A percentile compares a stretch with the other conserved stretches of the same genome.
These are phyloP conservation scores for Bothrops jararaca DNA, from an alignment of 2,113 vertebrate genomes.

Conservation along the genomic window DNA sequence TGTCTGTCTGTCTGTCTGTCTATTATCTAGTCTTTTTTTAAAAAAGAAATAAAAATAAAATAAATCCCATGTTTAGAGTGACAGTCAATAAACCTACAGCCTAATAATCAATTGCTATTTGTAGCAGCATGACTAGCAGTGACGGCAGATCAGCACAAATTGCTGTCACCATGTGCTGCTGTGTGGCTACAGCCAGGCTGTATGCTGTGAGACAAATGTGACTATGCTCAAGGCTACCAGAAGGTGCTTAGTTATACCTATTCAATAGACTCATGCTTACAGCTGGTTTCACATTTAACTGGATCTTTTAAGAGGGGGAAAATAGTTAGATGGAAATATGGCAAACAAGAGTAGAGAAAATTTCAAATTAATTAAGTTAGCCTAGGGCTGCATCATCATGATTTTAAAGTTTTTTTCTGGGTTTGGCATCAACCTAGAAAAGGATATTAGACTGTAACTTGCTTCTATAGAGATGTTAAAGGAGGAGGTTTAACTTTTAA, in stretches of 20 bases:
- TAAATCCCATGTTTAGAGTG: slow-evolving; percentile 71
- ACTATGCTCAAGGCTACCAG: slow-evolving; percentile 70
- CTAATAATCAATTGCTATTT: slow-evolving; percentile 97
- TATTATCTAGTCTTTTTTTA: slow-evolving; percentile 58
- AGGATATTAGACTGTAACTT: slow-evolving; percentile 8
- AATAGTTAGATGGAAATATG: slow-evolving; percentile 28
- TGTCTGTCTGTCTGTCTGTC: background rate
- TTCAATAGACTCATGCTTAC: slow-evolving; percentile 24
- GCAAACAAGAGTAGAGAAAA: slow-evolving; percentile 23
- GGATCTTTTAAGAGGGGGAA: background rate
- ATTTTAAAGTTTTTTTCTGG: slow-evolving; percentile 48
- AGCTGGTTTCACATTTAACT: background rate
- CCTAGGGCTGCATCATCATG: slow-evolving; percentile 31
- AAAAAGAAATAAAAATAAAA: slow-evolving; percentile 65
- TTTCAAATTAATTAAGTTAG: slow-evolving; percentile 61
- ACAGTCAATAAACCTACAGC: slow-evolving; percentile 88
- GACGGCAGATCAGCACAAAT: slow-evolving; percentile 92
- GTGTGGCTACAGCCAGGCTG: slow-evolving; percentile 75
- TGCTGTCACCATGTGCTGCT: slow-evolving; percentile 84
- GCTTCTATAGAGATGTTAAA: background rate
- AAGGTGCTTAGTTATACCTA: slow-evolving; percentile 78
- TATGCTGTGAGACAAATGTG: slow-evolving; percentile 78
- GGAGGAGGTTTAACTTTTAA: background rate
- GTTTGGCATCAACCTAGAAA: slow-evolving; percentile 41
- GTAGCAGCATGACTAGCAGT: slow-evolving; percentile 87